Base-by-base conservation (phyloP, 2,797 vertebrate species). In the Gouania willdenowi region DNA sequence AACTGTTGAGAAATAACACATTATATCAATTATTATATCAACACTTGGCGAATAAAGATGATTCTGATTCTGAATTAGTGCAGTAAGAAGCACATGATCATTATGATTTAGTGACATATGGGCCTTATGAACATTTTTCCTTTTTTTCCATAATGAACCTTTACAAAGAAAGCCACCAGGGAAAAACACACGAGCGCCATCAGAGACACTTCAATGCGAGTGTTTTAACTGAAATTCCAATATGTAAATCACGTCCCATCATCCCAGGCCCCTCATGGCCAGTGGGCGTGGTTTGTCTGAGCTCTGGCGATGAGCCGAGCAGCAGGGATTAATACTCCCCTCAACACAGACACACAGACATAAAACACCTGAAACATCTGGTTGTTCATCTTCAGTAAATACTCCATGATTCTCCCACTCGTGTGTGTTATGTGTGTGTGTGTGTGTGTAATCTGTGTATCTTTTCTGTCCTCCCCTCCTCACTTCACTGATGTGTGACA, bases 351-450 rank as follows among this genome's bases (percentile, higher is more conserved):
- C 39, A 44, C 1, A 23, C 39, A 30, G 53, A 49, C 50, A 65
- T 60, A 53, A 76, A 69, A 75, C 78, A 76, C 71, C 60, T 71
- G 67, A n/a, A n/a, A n/a, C n/a, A n/a, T n/a, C n/a, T n/a, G n/a
- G n/a, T n/a, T n/a, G 66, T 31, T 34, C 11, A 41, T 55, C 52
- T 64, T 18, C 1, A 41, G 59, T 38, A 31, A 65, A 60, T 59
- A 49, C n/a, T n/a, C n/a, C n/a, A n/a, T n/a, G n/a, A 25, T 22
- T 56, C 41, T 65, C 43, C 51, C 12, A 8, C 38, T 18, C 23
- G 41, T 33, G 27, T 27, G 10, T 43, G 20, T 65, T 21, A 38
- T 35, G 27, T 19, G 11, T 8, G 9, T 22, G 27, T 36, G 21
- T 26, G 47, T 40, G 41, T 46, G 27, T 31, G 38, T 45, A 42